Evolutionary conservation across 2,888 invertebrate species (phyloP).

Genomic region (Trisateles emortualis): DNA sequence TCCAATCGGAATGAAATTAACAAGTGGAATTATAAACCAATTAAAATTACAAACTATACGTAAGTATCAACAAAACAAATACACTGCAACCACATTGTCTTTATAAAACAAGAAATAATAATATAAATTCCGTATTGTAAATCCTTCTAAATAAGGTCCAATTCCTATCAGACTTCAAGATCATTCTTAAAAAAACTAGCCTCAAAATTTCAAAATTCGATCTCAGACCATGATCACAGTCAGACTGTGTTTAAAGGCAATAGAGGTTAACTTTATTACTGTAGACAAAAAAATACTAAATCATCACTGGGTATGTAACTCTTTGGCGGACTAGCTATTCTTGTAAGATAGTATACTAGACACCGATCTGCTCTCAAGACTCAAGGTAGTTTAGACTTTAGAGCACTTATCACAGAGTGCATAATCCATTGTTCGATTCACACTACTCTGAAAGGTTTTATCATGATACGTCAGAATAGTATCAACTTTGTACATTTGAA

Average conservation of each 20-base stretch:
- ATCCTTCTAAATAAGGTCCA: slow-evolving; percentile 41
- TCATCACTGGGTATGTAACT: not conserved
- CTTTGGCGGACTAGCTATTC: slow-evolving; percentile 4
- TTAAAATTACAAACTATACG: slow-evolving; percentile 39
- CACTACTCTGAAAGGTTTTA: too few relatives aligned
- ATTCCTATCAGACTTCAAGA: slow-evolving; percentile 43
- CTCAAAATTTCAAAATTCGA: slow-evolving; percentile 56
- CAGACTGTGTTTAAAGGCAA: slow-evolving; percentile 56
- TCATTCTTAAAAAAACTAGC: slow-evolving; percentile 43
- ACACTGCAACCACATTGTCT: slow-evolving; percentile 47
- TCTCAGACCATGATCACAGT: slow-evolving; percentile 55
- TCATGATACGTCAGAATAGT: too few relatives aligned
- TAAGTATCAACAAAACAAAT: slow-evolving; percentile 38
- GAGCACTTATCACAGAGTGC: not conserved
- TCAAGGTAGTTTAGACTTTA: not conserved
- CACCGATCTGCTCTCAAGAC: too few relatives aligned
- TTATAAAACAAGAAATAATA: slow-evolving; percentile 30
- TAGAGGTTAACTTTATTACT: slow-evolving; percentile 28
- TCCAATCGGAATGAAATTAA: slow-evolving; percentile 66
- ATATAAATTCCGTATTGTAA: slow-evolving; percentile 41
- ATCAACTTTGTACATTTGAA: too few relatives aligned
- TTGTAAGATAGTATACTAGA: not conserved
- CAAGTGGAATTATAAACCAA: slow-evolving; percentile 46
- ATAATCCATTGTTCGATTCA: too few relatives aligned
- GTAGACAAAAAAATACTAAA: too few relatives aligned